phyloP scores from a whole-genome alignment of 2,888 invertebrate species.

The Artemia sinica region DNA sequence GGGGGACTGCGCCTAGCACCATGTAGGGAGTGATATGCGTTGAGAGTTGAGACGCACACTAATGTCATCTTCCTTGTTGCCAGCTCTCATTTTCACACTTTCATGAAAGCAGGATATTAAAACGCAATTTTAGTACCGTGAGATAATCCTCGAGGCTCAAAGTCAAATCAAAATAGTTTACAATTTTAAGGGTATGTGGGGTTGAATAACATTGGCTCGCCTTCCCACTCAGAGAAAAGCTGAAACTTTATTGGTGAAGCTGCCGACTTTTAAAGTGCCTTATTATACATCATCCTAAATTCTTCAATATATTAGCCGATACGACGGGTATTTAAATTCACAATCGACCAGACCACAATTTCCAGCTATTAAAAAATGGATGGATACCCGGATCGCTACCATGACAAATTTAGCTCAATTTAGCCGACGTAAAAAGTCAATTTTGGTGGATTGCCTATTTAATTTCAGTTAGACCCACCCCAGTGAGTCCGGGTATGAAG shows the following conservation, averaged over 20 bases:
- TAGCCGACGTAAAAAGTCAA: constrained; percentile 10
- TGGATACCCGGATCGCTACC: constrained; percentile 6
- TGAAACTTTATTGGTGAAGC: background rate
- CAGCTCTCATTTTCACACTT: too few relatives aligned
- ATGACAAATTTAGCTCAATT: constrained; percentile 10
- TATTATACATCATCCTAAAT: constrained; percentile 10
- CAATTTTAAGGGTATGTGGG: too few relatives aligned
- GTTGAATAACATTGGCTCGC: background rate
- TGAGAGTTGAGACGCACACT: too few relatives aligned
- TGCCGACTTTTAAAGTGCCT: constrained; percentile 9
- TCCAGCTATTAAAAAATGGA: constrained; percentile 11
- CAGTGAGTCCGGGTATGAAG: background rate
- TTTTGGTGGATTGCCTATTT: constrained; percentile 13
- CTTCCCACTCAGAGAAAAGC: background rate
- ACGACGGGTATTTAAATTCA: constrained; percentile 1
- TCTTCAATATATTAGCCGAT: constrained; percentile 11
- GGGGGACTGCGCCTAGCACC: too few relatives aligned
- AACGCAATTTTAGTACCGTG: too few relatives aligned
- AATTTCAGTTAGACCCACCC: background rate
- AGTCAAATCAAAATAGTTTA: too few relatives aligned
- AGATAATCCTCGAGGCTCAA: too few relatives aligned
- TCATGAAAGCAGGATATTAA: too few relatives aligned
- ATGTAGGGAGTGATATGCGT: too few relatives aligned
- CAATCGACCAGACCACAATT: background rate
- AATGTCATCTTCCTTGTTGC: too few relatives aligned